These are phyloP conservation scores for Octomys mimax DNA, from an alignment of 2,797 vertebrate species.

Conservation along the genomic window DNA sequence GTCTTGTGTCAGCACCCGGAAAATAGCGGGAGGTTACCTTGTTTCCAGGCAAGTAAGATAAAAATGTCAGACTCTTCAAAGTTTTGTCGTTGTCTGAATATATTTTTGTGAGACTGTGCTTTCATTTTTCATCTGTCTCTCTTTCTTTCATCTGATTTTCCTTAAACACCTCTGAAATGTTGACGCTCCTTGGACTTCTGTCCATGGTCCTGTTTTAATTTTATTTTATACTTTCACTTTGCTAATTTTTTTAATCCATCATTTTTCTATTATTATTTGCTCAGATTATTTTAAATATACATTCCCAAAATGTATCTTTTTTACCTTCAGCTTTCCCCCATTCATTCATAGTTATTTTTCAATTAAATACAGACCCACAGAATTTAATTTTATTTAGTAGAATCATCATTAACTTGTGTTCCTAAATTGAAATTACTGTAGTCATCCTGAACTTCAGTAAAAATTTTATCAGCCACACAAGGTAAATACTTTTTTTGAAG, in stretches of 20 bases:
- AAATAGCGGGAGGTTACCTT: not conserved
- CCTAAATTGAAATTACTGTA: not conserved
- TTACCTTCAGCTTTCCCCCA: not conserved
- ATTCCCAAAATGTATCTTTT: not conserved
- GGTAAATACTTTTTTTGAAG: not conserved
- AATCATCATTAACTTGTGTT: slow-evolving; percentile 22
- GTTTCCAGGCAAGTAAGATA: not conserved
- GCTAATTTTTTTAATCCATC: not conserved
- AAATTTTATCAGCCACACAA: not conserved
- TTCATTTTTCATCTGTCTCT: not conserved
- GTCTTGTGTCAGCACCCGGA: slow-evolving; percentile 17
- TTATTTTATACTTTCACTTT: not conserved
- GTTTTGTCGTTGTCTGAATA: not conserved
- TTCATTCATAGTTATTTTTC: not conserved
- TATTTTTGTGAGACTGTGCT: not conserved
- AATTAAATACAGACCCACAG: not conserved
- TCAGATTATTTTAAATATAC: not conserved
- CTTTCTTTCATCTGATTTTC: not conserved
- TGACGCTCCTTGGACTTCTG: not conserved
- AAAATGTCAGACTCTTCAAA: not conserved
- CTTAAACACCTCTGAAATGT: not conserved
- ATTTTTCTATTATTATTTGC: not conserved
- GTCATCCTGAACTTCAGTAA: not conserved
- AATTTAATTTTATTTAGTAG: slow-evolving; percentile 37
- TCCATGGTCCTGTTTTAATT: slow-evolving; percentile 46